Evolutionary conservation across 2,888 invertebrate species (phyloP), one percentile per base, ranked within the genome.

Genomic region (Eurytoma adleriae): DNA sequence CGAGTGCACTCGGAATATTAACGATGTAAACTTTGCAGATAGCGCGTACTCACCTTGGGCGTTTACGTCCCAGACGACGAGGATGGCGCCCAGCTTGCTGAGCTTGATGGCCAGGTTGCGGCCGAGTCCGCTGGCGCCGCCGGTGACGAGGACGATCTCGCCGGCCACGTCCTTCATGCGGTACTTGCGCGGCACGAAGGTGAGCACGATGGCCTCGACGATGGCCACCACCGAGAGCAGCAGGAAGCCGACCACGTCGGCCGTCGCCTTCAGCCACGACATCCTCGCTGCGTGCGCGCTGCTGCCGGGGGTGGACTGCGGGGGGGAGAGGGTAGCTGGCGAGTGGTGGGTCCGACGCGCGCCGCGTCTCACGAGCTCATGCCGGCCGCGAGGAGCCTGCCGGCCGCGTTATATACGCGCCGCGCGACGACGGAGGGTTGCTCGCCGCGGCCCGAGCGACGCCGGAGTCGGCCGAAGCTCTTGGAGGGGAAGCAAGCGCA

Each of bases 41-140:
- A 7, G 1, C 14, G n/a, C 13, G 13, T 27, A 14, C 93, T 93
- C 85, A 96, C 96, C 96, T 91, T 94, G 92, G 89, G 94, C 93
- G 89, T 97, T 96, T 84, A 98, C 95, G 91, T 98, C 98, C 98
- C 98, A 98, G 76, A 97, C 92, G 57, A 98, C 94, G 76, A 98
- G 93, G 82, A 93, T 94, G 84, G 96, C 95, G 73, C 96, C 96
- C 78, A 96, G 93, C 87, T 95, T 93, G 24, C 96, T 95, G 68
- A 97, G 92, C 85, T 95, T 92, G 84, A 95, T 90, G 1, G 96
- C 95, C 78, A 97, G 91, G 72, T 96, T 92, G 83, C 96, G 93
- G 7, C 97, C 97, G 18, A 97, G 92, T 3, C 97, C 97, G 56
- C 95, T 95, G 54, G 97, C 98, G 20, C 96, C 97, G 0, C 98